Conservation (phyloP, 2,113 vertebrate species). For the Tiliqua scincoides region DNA sequence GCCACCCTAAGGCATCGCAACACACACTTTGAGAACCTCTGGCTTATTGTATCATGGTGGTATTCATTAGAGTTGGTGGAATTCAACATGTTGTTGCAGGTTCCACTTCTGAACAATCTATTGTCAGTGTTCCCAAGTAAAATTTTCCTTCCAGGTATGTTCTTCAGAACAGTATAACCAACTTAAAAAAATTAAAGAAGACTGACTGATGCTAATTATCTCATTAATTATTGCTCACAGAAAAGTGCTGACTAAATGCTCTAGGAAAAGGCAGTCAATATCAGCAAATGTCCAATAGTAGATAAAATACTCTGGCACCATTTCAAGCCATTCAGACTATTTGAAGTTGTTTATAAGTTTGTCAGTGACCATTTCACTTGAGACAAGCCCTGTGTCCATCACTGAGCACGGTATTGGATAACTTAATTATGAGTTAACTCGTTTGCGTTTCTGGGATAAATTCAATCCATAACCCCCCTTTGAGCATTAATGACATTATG, state of each 20-base stretch:
- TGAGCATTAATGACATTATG: not conserved
- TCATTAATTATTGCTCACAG: not conserved
- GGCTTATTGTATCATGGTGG: no score
- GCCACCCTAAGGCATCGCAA: no score
- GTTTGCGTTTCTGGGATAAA: not conserved
- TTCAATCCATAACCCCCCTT: not conserved
- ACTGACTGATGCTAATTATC: not conserved
- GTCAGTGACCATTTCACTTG: not conserved
- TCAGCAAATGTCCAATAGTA: not conserved
- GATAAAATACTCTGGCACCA: not conserved
- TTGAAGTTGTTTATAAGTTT: not conserved
- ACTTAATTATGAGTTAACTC: not conserved
- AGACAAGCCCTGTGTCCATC: not conserved
- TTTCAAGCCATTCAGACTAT: not conserved
- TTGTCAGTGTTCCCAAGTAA: not conserved
- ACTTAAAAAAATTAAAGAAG: not conserved
- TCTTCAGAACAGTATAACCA: not conserved
- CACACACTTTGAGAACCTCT: no score
- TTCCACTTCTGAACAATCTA: not conserved
- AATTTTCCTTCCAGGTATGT: not conserved
- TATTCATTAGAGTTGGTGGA: no score
- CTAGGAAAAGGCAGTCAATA: not conserved
- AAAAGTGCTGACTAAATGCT: not conserved
- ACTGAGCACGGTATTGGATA: not conserved
- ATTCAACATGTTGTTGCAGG: no score